These are phyloP conservation scores for Ylistrum balloti DNA, from an alignment of 1,140 invertebrate genomes.

Conservation along the genomic window DNA sequence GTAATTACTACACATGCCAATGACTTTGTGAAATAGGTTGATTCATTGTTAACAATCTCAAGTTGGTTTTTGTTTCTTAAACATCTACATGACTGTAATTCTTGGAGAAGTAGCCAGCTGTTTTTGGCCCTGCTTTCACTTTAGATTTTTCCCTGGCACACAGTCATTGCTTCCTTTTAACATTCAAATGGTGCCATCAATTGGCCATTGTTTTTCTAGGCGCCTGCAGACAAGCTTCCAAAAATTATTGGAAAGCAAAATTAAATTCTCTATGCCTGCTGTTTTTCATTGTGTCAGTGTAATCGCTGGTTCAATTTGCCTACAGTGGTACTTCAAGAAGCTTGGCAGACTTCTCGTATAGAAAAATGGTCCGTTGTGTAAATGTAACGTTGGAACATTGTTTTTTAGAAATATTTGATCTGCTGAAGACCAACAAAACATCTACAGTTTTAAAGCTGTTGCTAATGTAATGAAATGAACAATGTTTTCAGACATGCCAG, in stretches of 20 bases:
- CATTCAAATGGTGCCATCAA: not conserved
- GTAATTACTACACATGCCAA: not conserved
- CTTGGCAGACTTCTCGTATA: not conserved
- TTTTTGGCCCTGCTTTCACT: not conserved
- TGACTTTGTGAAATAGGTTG: not conserved
- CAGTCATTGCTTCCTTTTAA: not conserved
- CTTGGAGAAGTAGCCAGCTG: not conserved
- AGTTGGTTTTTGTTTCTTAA: not conserved
- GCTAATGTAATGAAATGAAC: not conserved
- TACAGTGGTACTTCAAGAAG: not conserved
- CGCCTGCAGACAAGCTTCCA: not conserved
- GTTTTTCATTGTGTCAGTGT: not conserved
- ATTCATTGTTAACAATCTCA: not conserved
- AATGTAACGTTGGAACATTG: not conserved
- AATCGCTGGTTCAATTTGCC: not conserved
- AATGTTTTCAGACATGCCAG: too few species aligned
- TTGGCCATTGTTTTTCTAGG: not conserved
- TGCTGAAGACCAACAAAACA: not conserved
- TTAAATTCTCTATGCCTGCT: not conserved
- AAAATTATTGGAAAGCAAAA: constrained; percentile 2
- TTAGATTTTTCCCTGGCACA: not conserved
- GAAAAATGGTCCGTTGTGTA: not conserved
- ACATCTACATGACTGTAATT: not conserved
- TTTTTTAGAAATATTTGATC: not conserved
- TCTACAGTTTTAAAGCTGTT: not conserved